Evolutionary conservation across 1,140 invertebrate species (phyloP).

Genomic region (Drosophila busckii): DNA sequence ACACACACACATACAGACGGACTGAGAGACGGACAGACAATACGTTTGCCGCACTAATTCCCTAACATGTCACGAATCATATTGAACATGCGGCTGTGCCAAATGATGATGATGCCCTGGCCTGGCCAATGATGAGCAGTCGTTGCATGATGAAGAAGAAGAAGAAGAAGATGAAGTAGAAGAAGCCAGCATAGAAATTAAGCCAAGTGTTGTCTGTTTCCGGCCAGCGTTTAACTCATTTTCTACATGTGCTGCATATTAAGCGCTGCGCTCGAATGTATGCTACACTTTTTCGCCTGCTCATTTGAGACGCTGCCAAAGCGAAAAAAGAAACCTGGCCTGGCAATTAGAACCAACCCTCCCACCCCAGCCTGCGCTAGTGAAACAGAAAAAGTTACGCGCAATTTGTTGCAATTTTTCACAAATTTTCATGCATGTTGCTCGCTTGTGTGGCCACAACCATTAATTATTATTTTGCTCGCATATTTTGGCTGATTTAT

Average conservation of each 20-base stretch:
- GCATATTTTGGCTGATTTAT: slow-evolving; percentile 73
- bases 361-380: too few relatives aligned
- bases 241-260: slow-evolving; percentile 78
- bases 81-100: slow-evolving; percentile 75
- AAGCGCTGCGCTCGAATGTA: slow-evolving; percentile 33
- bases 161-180: not conserved
- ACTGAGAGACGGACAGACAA: too few relatives aligned
- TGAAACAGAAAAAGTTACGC: too few relatives aligned
- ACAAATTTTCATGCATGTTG: slow-evolving; percentile 68
- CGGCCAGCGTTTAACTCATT: slow-evolving; percentile 72
- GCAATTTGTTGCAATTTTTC: slow-evolving; percentile 71
- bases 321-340: too few relatives aligned
- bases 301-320: slow-evolving; percentile 39
- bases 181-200: slow-evolving; percentile 51
- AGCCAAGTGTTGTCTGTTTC: slow-evolving; percentile 66
- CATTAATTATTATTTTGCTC: slow-evolving; percentile 70
- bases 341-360: slow-evolving; percentile 62
- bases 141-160: not conserved
- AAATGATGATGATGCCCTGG: slow-evolving; percentile 63
- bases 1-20: too few relatives aligned
- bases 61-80: slow-evolving; percentile 78
- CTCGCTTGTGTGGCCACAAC: not conserved
- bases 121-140: slow-evolving; percentile 33
- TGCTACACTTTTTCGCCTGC: slow-evolving; percentile 31
- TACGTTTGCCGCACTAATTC: slow-evolving; percentile 56